Conservation (phyloP, 2,113 vertebrate genomes). For the Pluvianellus socialis region DNA sequence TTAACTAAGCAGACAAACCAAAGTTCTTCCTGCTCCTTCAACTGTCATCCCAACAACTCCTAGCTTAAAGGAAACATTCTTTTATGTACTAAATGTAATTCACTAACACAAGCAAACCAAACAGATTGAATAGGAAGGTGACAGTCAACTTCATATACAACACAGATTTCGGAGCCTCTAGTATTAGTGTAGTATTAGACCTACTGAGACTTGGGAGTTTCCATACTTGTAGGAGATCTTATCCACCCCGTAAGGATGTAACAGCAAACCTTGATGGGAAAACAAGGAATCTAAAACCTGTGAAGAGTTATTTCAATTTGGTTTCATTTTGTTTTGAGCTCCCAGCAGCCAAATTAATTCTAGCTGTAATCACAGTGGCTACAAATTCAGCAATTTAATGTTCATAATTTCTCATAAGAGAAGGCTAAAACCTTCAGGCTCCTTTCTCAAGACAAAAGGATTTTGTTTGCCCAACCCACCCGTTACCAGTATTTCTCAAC, state of each 20-base stretch:
- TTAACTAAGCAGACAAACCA: background rate
- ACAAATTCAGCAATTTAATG: background rate
- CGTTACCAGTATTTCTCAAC: background rate
- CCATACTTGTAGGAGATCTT: background rate
- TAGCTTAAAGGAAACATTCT: background rate
- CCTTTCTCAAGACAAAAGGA: background rate
- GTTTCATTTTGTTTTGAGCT: constrained; percentile 6
- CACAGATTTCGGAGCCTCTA: background rate
- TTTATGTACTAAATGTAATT: background rate
- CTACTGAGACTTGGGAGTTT: background rate
- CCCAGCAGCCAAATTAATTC: background rate
- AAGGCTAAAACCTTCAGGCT: background rate
- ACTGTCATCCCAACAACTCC: background rate
- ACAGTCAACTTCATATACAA: background rate
- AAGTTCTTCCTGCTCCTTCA: background rate
- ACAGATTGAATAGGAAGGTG: background rate
- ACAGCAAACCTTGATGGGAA: background rate
- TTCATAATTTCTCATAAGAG: background rate
- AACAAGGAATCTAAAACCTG: background rate
- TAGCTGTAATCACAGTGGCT: background rate
- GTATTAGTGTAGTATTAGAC: background rate
- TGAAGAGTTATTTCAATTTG: background rate
- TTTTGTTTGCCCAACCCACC: background rate
- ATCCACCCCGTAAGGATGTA: background rate
- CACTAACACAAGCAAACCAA: background rate